Evolutionary conservation across 2,113 vertebrate genomes (phyloP), one percentile per base, ranked within the genome.

Genomic region (Neogobius melanostomus): DNA sequence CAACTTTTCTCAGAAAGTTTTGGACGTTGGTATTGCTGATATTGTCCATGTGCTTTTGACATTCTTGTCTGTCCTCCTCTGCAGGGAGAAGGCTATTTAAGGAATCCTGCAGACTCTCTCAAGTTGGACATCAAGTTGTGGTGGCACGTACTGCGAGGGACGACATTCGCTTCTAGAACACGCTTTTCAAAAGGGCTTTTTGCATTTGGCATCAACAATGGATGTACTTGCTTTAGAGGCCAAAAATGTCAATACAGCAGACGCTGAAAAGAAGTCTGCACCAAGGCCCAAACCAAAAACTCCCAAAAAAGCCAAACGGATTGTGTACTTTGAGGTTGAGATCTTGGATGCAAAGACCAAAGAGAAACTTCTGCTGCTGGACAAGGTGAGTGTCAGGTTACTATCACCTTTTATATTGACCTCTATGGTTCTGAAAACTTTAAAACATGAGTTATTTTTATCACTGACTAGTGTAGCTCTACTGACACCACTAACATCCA

Each of bases 261-360:
- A 90, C 4, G 0, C 72, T 14, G 78, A 88, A 5, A 76, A 90
- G 64, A 75, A 85, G 73, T 2, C 88, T 68, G 2, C 86, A 1
- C 72, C 89, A 2, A 89, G 50, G 62, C 16, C 69, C 62, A 92
- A 85, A 81, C 82, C 92, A 1, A 96, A 95, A 88, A 15, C 82
- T 1, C 64, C 80, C 15, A 95, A 93, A 90, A 97, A 95, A 76
- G 68, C 91, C 48, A 97, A 96, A 91, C 94, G 94, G 76, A 95
- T 93, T 2, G 94, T 98, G 75, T 98, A 95, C 85, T 98, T 98
- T 49, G 96, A 98, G 94, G 95, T 98, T 93, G 96, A 98, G 92
- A 96, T 98, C 47, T 76, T 96, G 90, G 93, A 97, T 0, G 90
- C 91, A 8, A 96, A 95, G 85, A 96, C 94, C 0, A 89, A 92